These are phyloP conservation scores for Fopius arisanus DNA, from an alignment of 1,140 invertebrate species.

Conservation along the genomic window DNA sequence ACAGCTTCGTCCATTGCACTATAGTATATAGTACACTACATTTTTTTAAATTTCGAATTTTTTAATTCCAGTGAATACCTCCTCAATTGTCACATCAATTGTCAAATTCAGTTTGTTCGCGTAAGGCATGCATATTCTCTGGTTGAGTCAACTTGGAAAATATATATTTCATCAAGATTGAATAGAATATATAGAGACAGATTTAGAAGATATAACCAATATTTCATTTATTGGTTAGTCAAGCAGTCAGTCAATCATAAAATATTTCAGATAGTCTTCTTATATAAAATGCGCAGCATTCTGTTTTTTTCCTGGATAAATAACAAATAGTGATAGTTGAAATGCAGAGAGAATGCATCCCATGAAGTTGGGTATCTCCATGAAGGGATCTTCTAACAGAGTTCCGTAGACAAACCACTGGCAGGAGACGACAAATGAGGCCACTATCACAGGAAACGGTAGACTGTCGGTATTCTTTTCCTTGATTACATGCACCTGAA, in stretches of 20 bases:
- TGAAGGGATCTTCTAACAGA: conserved; percentile 74
- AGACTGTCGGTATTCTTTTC: conserved; percentile 79
- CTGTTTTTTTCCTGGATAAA: conserved; percentile 69
- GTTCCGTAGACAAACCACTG: conserved; percentile 81
- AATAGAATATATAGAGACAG: no score
- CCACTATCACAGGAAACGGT: conserved; percentile 80
- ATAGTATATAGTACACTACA: no score
- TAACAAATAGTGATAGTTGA: conserved; percentile 75
- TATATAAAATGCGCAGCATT: conserved; percentile 48
- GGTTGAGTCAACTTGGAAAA: no score
- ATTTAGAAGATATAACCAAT: no score
- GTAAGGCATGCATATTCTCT: no score
- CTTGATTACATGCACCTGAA: conserved; percentile 74
- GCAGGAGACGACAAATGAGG: conserved; percentile 76
- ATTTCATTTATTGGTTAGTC: no score
- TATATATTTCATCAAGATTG: no score
- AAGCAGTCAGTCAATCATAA: neutral
- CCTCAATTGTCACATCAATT: no score
- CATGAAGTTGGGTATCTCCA: conserved; percentile 78
- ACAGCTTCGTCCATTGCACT: no score
- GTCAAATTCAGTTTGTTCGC: neutral
- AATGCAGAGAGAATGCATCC: conserved; percentile 73
- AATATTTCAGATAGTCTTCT: conserved; percentile 8
- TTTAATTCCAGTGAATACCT: no score
- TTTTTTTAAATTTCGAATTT: no score